These are phyloP conservation scores for Muraenolepis orangiensis DNA, from an alignment of 2,797 vertebrate species.

Conservation along the genomic window DNA sequence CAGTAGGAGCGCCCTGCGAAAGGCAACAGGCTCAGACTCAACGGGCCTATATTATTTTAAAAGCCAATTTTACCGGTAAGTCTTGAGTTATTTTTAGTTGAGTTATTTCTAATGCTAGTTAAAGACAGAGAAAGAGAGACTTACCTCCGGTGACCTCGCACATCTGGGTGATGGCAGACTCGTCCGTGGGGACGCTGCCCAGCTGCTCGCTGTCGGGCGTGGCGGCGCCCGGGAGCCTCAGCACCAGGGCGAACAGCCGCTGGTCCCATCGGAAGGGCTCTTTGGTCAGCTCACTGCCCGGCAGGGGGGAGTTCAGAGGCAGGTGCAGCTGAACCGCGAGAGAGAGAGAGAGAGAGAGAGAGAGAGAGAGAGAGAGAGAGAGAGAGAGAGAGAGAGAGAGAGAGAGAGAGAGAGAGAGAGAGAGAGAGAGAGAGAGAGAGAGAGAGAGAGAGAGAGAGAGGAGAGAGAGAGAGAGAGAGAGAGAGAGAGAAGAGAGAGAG, in stretches of 20 bases:
- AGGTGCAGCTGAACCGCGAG: constrained; percentile 83
- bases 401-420: background rate
- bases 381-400: too few species aligned
- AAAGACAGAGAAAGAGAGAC: too few species aligned
- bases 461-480: too few species aligned
- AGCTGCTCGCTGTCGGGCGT: constrained; percentile 90
- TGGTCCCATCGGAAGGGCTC: constrained; percentile 99
- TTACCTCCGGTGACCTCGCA: constrained; percentile 99
- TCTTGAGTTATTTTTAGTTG: background rate
- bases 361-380: background rate
- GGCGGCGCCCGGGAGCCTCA: constrained; percentile 89
- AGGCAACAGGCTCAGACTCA: constrained; percentile 12
- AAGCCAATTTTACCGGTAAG: background rate
- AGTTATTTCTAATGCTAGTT: background rate
- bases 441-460: background rate
- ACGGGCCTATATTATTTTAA: background rate
- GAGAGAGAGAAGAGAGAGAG: background rate
- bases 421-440: background rate
- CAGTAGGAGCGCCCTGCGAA: constrained; percentile 89
- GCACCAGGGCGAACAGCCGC: constrained; percentile 92
- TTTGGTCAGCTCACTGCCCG: constrained; percentile 98
- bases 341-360: background rate
- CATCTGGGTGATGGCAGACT: constrained; percentile 98
- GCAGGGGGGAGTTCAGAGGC: constrained; percentile 92
- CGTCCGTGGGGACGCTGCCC: constrained; percentile 95